Conservation (phyloP, 2,797 vertebrate genomes). For the Anomalospiza imberbis region DNA sequence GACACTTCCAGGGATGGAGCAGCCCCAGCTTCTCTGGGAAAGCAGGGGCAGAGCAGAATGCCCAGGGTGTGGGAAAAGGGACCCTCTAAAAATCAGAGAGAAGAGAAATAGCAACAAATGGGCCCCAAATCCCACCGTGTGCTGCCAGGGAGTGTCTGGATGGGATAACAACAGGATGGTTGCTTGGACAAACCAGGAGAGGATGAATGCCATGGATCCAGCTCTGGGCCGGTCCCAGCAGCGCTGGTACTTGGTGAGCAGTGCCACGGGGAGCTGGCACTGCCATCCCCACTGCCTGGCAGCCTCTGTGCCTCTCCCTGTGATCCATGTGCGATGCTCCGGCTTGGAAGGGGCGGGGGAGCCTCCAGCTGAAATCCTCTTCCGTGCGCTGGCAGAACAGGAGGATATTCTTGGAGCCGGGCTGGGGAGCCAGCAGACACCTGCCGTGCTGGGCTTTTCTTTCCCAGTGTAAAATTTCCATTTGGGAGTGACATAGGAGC, state of each 20-base stretch:
- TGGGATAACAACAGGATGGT: rapidly evolving
- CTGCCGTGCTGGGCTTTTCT: neutral
- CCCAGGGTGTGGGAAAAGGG: neutral
- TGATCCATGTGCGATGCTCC: rapidly evolving
- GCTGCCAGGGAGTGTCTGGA: neutral
- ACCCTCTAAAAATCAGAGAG: neutral
- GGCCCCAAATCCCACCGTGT: neutral
- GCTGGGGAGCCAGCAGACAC: neutral
- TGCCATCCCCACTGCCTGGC: rapidly evolving
- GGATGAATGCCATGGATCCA: rapidly evolving
- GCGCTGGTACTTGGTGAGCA: rapidly evolving
- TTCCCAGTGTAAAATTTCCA: neutral
- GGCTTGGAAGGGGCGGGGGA: neutral
- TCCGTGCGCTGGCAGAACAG: rapidly evolving
- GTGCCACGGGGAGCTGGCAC: rapidly evolving
- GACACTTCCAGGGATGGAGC: neutral
- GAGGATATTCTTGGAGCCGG: neutral
- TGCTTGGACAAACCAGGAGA: neutral
- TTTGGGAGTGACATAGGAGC: neutral
- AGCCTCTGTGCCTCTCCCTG: neutral
- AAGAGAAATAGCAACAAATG: neutral
- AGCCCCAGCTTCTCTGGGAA: neutral
- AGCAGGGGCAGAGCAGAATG: neutral
- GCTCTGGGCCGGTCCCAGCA: neutral
- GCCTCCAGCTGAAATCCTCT: neutral